Base-by-base conservation (phyloP, 2,888 invertebrate genomes). In the Drosophila mimica region DNA sequence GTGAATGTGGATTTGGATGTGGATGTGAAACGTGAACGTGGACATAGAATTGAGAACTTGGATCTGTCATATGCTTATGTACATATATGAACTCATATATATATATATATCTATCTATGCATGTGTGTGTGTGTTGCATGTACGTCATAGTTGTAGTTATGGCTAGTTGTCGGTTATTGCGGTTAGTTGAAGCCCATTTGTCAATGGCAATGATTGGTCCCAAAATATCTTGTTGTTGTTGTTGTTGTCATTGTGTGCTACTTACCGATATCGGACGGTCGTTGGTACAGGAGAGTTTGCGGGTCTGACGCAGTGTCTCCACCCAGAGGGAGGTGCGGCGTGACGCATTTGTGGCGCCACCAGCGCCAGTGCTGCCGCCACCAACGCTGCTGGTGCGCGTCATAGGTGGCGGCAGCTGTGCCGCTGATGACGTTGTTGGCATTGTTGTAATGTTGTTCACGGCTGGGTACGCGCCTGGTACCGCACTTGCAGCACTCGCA, bases 241-340 rank as follows among this genome's bases (percentile, higher is more conserved):
- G n/a, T 43, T 43, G 43, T 46, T 46, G 46, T 25, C 46, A 30
- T 30, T 49, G 38, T 58, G 6, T 13, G 25, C 28, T n/a, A 81
- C 85, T 90, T 87, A 87, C 87, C 87, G 81, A 36, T 58, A 81
- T 65, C 71, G 87, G 88, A 6, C 77, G 74, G 61, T 88, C 88
- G 57, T 74, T 83, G 74, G 84, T 82, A 70, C 68, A 79, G 56
- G 88, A 89, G 36, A 89, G 67, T 66, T 86, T 87, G 56, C 88
- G 90, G 52, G 90, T 85, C 69, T 80, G 84, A 49, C 90, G 84
- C 70, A 88, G 60, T 48, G 88, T 89, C 70, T 88, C 88, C 70
- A 88, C 68, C 88, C 90, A 89, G n/a, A 90, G 82, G 56, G 89
- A 89, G 31, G 90, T 76, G 62, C 87, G 87, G 31, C 88, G 84